phyloP scores from a whole-genome alignment of 35 echinoderm and acorn worm species.

The Patiria miniata region DNA sequence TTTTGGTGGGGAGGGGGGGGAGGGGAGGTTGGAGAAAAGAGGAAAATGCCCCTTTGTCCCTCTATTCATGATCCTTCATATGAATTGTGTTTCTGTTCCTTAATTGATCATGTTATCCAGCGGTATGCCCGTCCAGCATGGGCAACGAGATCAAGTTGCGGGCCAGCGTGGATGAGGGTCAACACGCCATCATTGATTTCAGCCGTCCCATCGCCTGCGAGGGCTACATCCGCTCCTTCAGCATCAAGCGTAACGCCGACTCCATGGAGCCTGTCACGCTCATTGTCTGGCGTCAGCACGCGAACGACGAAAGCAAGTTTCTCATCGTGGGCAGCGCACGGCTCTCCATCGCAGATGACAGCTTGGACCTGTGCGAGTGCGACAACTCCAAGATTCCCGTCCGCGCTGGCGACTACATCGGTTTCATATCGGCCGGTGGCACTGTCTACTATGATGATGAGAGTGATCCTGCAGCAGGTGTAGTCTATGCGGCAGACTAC shows the following conservation, averaged over 20 bases:
- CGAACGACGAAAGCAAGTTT: not conserved
- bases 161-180: not conserved
- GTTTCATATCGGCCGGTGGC: not conserved
- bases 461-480: not conserved
- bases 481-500: not conserved
- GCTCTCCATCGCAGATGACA: not conserved
- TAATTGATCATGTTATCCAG: no score
- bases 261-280: not conserved
- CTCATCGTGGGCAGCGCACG: not conserved
- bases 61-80: no score
- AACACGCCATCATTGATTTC: not conserved
- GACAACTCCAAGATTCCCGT: not conserved
- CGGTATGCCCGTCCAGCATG: not conserved
- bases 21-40: no score
- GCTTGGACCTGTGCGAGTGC: not conserved
- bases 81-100: no score
- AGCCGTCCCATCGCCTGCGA: not conserved
- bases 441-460: not conserved
- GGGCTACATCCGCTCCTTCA: constrained; percentile 22
- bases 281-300: not conserved
- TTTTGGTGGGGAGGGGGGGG: no score
- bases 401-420: not conserved
- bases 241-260: not conserved
- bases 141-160: not conserved
- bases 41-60: no score